Percentiles rank a stretch among this genome's conserved stretches.
phyloP scores from a whole-genome alignment of 1,140 invertebrate genomes.

The Odontomachus brunneus region DNA sequence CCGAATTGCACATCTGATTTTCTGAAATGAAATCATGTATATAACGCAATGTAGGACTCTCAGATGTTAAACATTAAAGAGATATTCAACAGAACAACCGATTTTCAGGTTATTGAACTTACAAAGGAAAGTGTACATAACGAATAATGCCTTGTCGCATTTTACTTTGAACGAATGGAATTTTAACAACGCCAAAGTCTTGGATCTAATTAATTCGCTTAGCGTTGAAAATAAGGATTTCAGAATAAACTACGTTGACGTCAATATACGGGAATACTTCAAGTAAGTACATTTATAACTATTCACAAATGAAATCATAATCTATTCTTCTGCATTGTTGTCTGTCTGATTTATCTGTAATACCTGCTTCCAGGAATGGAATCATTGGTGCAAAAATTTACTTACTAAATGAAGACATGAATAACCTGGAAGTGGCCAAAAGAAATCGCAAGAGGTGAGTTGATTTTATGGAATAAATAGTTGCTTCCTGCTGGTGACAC shows the following conservation, averaged over 20 bases:
- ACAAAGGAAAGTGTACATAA: conserved; percentile 92
- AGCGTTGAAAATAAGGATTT: conserved; percentile 89
- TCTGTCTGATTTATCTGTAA: neutral
- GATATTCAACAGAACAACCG: conserved; percentile 11
- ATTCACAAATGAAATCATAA: too few species aligned
- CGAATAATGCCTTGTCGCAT: conserved; percentile 90
- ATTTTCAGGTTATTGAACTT: conserved; percentile 90
- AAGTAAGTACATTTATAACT: conserved; percentile 71
- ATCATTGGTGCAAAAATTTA: conserved; percentile 86
- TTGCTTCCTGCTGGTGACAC: neutral
- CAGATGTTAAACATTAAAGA: too few species aligned
- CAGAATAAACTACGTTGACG: conserved; percentile 84
- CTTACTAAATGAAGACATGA: conserved; percentile 86
- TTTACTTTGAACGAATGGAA: conserved; percentile 94
- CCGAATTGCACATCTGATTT: too few species aligned
- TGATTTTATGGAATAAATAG: neutral
- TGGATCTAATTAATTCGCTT: conserved; percentile 87
- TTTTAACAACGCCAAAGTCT: conserved; percentile 91
- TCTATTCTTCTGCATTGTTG: too few species aligned
- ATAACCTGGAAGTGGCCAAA: conserved; percentile 83
- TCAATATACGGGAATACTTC: conserved; percentile 77
- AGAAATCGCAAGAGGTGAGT: conserved; percentile 85
- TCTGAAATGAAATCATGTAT: too few species aligned
- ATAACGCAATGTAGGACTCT: too few species aligned
- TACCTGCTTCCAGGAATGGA: conserved; percentile 83